Evolutionary conservation across 2,797 vertebrate genomes (phyloP).

Genomic region (Catamblyrhynchus diadema): DNA sequence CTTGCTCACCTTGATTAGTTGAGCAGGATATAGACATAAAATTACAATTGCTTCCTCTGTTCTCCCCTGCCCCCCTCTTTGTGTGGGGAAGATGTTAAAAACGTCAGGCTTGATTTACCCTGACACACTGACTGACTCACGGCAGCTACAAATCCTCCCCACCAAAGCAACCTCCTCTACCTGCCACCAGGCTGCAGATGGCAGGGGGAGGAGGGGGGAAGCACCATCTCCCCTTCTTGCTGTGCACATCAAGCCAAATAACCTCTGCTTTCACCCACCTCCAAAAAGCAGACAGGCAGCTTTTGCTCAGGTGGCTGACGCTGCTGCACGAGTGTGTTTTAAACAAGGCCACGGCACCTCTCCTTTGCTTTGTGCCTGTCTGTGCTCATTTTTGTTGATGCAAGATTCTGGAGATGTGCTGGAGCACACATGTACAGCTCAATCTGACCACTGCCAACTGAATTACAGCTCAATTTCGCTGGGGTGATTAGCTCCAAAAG

Average conservation of each 20-base stretch:
- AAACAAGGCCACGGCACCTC: neutral
- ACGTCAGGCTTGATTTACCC: slow-evolving; percentile 75
- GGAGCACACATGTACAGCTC: neutral
- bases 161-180: slow-evolving; percentile 53
- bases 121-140: slow-evolving; percentile 66
- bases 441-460: slow-evolving; percentile 33
- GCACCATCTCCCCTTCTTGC: neutral
- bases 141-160: slow-evolving; percentile 64
- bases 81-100: slow-evolving; percentile 68
- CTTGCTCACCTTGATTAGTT: slow-evolving; percentile 69
- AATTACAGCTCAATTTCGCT: slow-evolving; percentile 56
- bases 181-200: neutral
- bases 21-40: slow-evolving; percentile 77
- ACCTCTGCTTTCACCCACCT: neutral
- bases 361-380: neutral
- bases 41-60: slow-evolving; percentile 70
- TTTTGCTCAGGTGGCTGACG: neutral
- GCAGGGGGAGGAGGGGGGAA: neutral
- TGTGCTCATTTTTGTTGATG: slow-evolving; percentile 40
- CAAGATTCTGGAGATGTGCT: neutral
- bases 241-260: neutral
- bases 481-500: slow-evolving; percentile 36
- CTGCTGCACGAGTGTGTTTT: neutral
- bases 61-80: neutral
- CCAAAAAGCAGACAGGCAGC: neutral